Base-by-base conservation (phyloP, 2,113 vertebrate species). In the Periophthalmodon schlosseri region DNA sequence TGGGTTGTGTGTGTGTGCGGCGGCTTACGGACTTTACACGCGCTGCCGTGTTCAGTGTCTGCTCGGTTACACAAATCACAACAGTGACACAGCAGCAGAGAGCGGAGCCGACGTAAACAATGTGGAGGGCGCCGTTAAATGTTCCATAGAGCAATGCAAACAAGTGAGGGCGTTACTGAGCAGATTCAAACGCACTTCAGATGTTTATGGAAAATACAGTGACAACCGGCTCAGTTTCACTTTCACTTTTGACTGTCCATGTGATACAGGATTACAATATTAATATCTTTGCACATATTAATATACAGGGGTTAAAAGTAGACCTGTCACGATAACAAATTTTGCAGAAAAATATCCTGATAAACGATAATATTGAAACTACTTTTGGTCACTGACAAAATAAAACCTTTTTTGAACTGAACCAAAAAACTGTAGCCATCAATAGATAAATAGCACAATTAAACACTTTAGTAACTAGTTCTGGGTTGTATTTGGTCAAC, bases 181-280 rank as follows among this genome's bases (percentile, higher is more conserved):
- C 58, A 78, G 80, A 82, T 84, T 83, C 82, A 58, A 71, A 63
- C 23, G 56, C n/a, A 74, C 44, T 70, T 75, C 21, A 77, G 56
- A 72, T 83, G 74, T 79, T 78, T 76, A 74, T n/a, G 52, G 20
- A 60, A 36, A 58, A 75, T 58, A 70, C 56, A 70, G 28, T 72
- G 72, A 57, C 73, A 79, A 60, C 44, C 54, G 73, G 64, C 52
- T 74, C 78, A 77, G 2, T 65, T 78, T 23, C 33, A 50, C 33
- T 44, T 16, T 68, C 58, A 61, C 69, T 56, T 64, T 20, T 56
- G 18, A 60, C 71, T 18, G 60, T 20, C 65, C 36, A 39, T 39
- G 36, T 39, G 36, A 39, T 39, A 8, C 9, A 39, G 36, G 2
- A 39, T 39, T 39, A 39, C 9, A n/a, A n/a, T n/a, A n/a, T n/a